Conservation (phyloP, 2,113 vertebrate species). For the Dicerorhinus sumatrensis region DNA sequence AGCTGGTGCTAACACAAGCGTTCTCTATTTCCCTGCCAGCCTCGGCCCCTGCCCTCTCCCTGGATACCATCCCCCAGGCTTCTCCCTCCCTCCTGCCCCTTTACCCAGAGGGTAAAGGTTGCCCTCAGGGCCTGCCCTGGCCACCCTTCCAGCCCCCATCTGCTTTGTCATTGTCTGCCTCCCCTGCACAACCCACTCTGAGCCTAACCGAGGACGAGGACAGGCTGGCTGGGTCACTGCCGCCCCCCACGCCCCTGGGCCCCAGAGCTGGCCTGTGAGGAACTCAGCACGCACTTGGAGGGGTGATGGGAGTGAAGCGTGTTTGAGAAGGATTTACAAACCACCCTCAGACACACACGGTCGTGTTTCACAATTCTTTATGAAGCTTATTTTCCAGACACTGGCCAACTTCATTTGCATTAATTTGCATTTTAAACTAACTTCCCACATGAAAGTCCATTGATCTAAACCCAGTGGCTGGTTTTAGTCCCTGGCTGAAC, state of each 20-base stretch:
- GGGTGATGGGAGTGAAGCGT: background rate
- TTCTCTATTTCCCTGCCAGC: background rate
- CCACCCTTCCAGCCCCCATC: background rate
- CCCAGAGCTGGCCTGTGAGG: background rate
- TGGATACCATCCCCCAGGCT: accelerated
- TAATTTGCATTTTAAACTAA: background rate
- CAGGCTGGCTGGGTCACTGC: background rate
- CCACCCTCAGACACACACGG: accelerated
- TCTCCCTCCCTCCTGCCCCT: background rate
- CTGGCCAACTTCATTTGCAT: accelerated
- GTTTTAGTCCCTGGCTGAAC: accelerated
- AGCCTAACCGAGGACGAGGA: background rate
- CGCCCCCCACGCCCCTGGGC: background rate
- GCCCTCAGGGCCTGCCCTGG: background rate
- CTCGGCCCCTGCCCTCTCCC: accelerated
- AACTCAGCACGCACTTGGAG: no score
- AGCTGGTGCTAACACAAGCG: accelerated
- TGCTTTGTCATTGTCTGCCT: background rate
- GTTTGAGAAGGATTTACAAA: background rate
- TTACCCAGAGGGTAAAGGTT: no score
- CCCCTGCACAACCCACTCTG: no score
- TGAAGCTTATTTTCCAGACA: background rate
- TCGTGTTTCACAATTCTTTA: accelerated
- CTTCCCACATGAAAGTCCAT: background rate
- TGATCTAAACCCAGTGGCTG: background rate